Evolutionary conservation across 2,113 vertebrate species (phyloP).

Genomic region (Hydrolagus affinis): DNA sequence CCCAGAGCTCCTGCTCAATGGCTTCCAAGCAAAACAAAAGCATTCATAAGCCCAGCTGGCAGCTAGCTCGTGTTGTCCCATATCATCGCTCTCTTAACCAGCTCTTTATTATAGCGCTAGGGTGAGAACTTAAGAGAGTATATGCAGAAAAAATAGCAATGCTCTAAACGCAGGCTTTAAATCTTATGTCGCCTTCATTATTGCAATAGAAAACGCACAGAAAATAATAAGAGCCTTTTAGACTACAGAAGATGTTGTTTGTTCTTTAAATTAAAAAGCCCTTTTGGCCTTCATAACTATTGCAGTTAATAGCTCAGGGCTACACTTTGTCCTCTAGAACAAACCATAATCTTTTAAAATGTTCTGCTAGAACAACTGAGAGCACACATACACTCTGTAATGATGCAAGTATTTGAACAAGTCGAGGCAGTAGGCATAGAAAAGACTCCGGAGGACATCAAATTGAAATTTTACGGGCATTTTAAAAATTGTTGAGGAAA

Average conservation of each 20-base stretch:
- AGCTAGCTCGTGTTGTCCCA: conserved; percentile 62
- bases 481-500: neutral
- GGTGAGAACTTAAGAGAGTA: neutral
- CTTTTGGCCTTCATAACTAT: neutral
- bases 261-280: neutral
- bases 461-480: neutral
- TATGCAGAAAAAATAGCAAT: conserved; percentile 6
- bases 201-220: neutral
- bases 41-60: conserved; percentile 57
- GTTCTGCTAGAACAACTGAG: neutral
- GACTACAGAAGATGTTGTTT: neutral
- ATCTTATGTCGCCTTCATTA: conserved; percentile 4
- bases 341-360: neutral
- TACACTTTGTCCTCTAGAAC: neutral
- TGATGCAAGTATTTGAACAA: neutral
- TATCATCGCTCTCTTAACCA: conserved; percentile 61
- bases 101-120: conserved; percentile 44
- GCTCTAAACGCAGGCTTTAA: conserved; percentile 8
- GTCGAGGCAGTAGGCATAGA: neutral
- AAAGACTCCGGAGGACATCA: neutral
- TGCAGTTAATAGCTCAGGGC: neutral
- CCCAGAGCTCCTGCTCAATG: conserved; percentile 61
- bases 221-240: conserved; percentile 6
- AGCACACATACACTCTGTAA: neutral
- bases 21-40: conserved; percentile 55